Evolutionary conservation across 2,888 invertebrate genomes (phyloP), one percentile per base, ranked within the genome.

Genomic region (Andrena bucephala): DNA sequence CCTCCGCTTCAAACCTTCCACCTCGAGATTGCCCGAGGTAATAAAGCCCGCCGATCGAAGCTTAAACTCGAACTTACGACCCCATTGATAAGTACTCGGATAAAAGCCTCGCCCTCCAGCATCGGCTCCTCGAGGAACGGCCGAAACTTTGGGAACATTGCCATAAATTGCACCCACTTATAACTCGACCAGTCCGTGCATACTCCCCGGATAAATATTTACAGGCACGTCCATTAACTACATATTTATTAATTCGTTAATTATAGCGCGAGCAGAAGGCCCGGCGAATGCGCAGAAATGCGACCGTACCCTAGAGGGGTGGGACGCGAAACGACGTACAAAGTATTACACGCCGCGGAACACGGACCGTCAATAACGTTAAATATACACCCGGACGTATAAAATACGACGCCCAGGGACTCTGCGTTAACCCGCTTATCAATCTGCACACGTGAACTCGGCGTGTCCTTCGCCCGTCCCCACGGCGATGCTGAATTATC

Each of bases 401-500:
- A 66, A 80, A 80, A 80, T 77, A 71, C 70, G 68, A 66, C 10
- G 8, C 42, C 42, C 36, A 50, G 10, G 59, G 29, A 42, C 13
- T 31, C 16, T 3, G 42, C 42, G 66, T 63, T 54, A 63, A 66
- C 60, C 66, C 29, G 52, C 74, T 81, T 80, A 74, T 81, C 81
- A 70, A 81, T 81, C 79, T 54, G 27, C 29, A 27, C 68, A 31
- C 50, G 31, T 27, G 48, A 67, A 52, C 63, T 52, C 59, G 57
- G 31, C 10, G 24, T 66, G 69, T 77, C 76, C 54, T 29, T 68
- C 57, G 54, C 13, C 27, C 52, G 33, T 72, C 50, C 16, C 66
- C 54, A 3, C 20, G 8, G 24, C 59, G 63, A 74, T 77, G 77
- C 73, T 77, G 80, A 84, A 83, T 84, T 84, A 84, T 84, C 74